Conservation (phyloP, 2,888 invertebrate genomes). For the Pheosia tremula region DNA sequence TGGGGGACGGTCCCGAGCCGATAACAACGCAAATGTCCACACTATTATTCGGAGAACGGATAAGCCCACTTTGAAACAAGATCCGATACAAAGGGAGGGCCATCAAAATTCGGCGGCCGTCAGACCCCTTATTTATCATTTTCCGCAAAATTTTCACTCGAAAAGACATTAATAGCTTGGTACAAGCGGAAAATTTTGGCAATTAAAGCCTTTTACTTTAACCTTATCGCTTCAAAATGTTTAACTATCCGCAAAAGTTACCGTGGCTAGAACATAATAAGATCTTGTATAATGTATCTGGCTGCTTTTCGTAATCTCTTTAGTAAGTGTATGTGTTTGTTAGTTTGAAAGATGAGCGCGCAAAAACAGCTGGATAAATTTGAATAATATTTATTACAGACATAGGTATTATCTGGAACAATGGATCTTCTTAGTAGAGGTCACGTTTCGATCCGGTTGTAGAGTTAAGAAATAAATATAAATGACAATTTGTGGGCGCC, state of each 20-base stretch:
- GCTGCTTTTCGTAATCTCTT: no score
- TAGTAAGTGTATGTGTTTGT: no score
- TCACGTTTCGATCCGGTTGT: no score
- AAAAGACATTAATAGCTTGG: constrained; percentile 55
- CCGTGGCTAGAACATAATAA: no score
- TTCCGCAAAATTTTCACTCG: constrained; percentile 76
- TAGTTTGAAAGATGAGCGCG: no score
- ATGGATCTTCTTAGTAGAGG: no score
- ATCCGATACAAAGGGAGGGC: constrained; percentile 74
- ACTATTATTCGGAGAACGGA: constrained; percentile 70
- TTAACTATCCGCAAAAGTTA: background rate
- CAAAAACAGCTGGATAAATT: no score
- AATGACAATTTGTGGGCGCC: no score
- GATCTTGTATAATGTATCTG: no score
- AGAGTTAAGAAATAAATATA: no score
- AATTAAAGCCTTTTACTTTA: background rate
- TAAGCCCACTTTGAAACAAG: constrained; percentile 80
- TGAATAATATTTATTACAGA: no score
- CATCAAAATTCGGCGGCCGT: constrained; percentile 78
- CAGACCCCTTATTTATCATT: constrained; percentile 77
- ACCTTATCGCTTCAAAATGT: background rate
- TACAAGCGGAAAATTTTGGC: constrained; percentile 27
- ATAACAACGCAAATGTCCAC: constrained; percentile 56
- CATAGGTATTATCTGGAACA: no score
- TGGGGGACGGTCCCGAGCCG: constrained; percentile 28